A percentile compares a stretch with the other conserved stretches of the same genome.
phyloP scores from a whole-genome alignment of 2,113 vertebrate genomes.

The Maccullochella peelii region DNA sequence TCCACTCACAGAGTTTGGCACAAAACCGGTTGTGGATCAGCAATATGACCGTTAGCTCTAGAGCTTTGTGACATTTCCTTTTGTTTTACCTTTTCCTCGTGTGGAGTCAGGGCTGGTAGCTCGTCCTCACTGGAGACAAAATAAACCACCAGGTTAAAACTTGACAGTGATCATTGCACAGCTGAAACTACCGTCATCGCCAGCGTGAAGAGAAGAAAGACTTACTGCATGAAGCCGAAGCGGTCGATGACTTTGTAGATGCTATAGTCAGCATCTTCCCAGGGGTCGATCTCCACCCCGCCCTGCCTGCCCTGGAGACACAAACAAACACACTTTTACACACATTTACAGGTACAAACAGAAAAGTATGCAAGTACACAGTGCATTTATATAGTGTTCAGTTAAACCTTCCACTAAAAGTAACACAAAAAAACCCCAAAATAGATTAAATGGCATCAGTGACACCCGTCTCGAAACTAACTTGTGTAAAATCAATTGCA shows the following conservation, averaged over 20 bases:
- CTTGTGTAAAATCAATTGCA: neutral
- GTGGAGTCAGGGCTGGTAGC: slow-evolving; percentile 85
- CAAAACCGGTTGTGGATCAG: neutral
- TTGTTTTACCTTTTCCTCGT: slow-evolving; percentile 89
- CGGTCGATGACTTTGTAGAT: slow-evolving; percentile 90
- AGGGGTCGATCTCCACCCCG: slow-evolving; percentile 86
- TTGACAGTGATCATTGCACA: neutral
- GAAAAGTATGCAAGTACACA: neutral
- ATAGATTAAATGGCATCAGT: neutral
- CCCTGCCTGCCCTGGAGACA: slow-evolving; percentile 85
- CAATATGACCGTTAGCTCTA: neutral
- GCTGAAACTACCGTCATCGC: neutral
- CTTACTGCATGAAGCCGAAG: slow-evolving; percentile 91
- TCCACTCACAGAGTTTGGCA: neutral
- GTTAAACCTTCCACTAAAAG: neutral
- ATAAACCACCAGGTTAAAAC: neutral
- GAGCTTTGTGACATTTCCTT: accelerated
- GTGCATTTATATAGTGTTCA: neutral
- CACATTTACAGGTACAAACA: neutral
- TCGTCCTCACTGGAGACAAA: slow-evolving; percentile 86
- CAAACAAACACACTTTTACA: slow-evolving; percentile 5
- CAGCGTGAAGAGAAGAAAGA: neutral
- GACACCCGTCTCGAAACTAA: neutral
- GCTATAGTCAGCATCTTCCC: slow-evolving; percentile 89
- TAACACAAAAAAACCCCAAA: neutral